A percentile compares a stretch with the other conserved stretches of the same genome.
Evolutionary conservation across 1,140 invertebrate species (phyloP).

Genomic region (Gryon sp.): DNA sequence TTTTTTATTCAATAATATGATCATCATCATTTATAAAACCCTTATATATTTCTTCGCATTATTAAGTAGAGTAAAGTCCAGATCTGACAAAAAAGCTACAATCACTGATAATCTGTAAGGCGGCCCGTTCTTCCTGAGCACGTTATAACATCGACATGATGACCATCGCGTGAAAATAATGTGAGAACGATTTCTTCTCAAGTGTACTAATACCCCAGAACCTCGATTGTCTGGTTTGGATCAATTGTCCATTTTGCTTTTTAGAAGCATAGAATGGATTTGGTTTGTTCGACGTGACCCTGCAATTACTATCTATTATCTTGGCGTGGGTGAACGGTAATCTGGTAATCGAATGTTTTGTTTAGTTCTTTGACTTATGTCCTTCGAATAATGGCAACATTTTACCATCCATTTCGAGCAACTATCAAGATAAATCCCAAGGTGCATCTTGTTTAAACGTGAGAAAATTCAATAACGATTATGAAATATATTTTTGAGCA

Average conservation of each 20-base stretch:
- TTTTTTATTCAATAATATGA: too few relatives aligned
- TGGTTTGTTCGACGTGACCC: conserved; percentile 59
- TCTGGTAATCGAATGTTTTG: conserved; percentile 35
- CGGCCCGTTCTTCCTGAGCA: conserved; percentile 16
- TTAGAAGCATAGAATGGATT: conserved; percentile 54
- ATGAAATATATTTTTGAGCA: too few relatives aligned
- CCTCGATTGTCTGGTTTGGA: conserved; percentile 36
- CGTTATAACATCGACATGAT: conserved; percentile 44
- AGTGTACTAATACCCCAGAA: conserved; percentile 51
- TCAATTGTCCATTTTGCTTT: conserved; percentile 35
- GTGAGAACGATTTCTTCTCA: conserved; percentile 68
- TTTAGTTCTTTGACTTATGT: conserved; percentile 41
- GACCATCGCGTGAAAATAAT: conserved; percentile 64
- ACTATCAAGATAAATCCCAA: conserved; percentile 17
- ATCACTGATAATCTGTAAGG: conserved; percentile 11
- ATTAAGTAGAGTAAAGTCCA: conserved; percentile 18
- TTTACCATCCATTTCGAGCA: not conserved
- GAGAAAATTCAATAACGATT: too few relatives aligned
- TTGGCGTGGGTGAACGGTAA: conserved; percentile 63
- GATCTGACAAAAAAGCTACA: not conserved
- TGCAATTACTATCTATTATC: conserved; percentile 73
- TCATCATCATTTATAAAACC: too few relatives aligned
- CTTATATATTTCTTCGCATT: not conserved
- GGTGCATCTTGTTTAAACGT: conserved; percentile 25
- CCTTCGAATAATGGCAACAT: conserved; percentile 26